Percentiles rank a stretch among this genome's conserved stretches.
phyloP scores from a whole-genome alignment of 2,797 vertebrate genomes.

The Microctenopoma steveboyesi region DNA sequence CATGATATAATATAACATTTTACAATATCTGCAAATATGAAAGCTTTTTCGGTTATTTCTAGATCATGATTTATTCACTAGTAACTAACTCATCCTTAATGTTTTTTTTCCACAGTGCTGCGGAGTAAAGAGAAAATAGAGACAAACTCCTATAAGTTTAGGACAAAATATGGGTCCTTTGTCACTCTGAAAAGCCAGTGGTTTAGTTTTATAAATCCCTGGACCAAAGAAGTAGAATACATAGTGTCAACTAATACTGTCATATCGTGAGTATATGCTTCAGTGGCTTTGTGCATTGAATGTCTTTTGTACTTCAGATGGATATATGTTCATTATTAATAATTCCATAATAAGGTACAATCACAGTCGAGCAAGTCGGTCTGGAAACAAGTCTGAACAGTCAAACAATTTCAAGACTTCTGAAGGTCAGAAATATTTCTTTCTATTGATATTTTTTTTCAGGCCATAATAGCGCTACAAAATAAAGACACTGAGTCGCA shows the following conservation, averaged over 20 bases:
- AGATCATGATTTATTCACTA: not conserved
- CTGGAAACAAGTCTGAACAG: constrained; percentile 75
- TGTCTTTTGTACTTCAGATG: not conserved
- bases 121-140: constrained; percentile 95
- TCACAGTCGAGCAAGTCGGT: constrained; percentile 69
- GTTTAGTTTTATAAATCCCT: constrained; percentile 98
- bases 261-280: constrained; percentile 89
- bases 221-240: constrained; percentile 99
- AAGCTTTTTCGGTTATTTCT: not conserved
- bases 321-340: not conserved
- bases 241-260: constrained; percentile 97
- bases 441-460: not conserved
- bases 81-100: constrained; percentile 8
- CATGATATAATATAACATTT: not conserved
- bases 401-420: constrained; percentile 75
- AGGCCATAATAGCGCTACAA: not conserved
- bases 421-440: constrained; percentile 67
- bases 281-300: not conserved
- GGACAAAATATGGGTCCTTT: constrained; percentile 93
- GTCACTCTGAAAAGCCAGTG: constrained; percentile 94
- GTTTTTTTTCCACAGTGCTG: constrained; percentile 83
- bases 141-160: constrained; percentile 95
- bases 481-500: not conserved
- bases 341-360: constrained; percentile 52
- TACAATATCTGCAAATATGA: not conserved